A percentile compares a stretch with the other conserved stretches of the same genome.
Conservation (phyloP, 2,797 vertebrate species). For the Melanotaenia maccullochi region DNA sequence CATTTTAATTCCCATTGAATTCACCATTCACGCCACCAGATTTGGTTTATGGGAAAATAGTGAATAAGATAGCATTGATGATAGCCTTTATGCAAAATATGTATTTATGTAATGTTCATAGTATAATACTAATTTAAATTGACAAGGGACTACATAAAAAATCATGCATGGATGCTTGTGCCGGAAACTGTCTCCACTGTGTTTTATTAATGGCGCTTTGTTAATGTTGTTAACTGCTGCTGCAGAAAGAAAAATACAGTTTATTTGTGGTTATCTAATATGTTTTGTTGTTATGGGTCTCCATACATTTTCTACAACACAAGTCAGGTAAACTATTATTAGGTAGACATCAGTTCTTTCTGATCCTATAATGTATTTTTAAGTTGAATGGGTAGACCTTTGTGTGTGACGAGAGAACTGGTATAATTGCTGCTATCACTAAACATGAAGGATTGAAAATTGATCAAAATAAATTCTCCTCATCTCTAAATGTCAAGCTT, state of each 20-base stretch:
- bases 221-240: not conserved
- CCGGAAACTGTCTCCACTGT: not conserved
- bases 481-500: too few species aligned
- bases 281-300: not conserved
- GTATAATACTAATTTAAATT: not conserved
- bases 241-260: not conserved
- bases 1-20: too few species aligned
- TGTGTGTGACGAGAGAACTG: not conserved
- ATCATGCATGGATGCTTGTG: not conserved
- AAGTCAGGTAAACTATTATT: constrained; percentile 5
- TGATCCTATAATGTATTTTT: constrained; percentile 10
- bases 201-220: not conserved
- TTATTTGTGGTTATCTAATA: not conserved
- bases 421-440: not conserved
- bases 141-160: not conserved
- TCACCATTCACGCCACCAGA: too few species aligned
- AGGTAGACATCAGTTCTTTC: not conserved
- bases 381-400: constrained; percentile 4
- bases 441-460: not conserved
- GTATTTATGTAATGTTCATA: not conserved
- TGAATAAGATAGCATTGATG: too few species aligned
- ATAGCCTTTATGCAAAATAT: too few species aligned
- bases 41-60: too few species aligned
- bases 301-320: not conserved
- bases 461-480: too few species aligned